These are phyloP conservation scores for Bubalus kerabau DNA, from an alignment of 2,113 vertebrate genomes.

Conservation along the genomic window DNA sequence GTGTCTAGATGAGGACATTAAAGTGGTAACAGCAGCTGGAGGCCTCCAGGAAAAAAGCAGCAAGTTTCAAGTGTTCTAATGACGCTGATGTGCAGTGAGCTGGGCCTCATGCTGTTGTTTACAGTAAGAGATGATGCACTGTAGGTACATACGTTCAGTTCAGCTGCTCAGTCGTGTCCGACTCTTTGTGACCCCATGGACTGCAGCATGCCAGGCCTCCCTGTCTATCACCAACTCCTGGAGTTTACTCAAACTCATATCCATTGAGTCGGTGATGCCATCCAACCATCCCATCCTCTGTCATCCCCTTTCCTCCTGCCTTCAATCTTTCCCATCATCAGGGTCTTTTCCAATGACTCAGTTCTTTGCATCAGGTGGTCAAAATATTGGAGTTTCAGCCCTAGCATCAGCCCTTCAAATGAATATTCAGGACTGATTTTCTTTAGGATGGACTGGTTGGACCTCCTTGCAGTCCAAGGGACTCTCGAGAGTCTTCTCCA, in stretches of 20 bases:
- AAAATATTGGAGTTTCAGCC: not conserved
- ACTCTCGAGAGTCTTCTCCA: not conserved
- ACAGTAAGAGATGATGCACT: conserved; percentile 51
- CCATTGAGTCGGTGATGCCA: not conserved
- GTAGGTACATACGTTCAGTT: not conserved
- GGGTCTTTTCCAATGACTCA: not conserved
- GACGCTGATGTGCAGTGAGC: conserved; percentile 74
- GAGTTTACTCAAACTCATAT: not conserved
- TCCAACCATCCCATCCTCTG: not conserved
- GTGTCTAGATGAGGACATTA: not conserved
- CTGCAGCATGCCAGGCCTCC: not conserved
- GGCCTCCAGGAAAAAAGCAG: conserved; percentile 85
- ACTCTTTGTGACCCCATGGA: not conserved
- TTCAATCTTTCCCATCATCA: not conserved
- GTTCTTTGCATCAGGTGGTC: not conserved
- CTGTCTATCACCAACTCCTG: not conserved
- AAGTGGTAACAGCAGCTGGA: not conserved
- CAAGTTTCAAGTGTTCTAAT: conserved; percentile 80
- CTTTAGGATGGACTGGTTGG: not conserved
- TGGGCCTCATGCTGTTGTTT: conserved; percentile 77
- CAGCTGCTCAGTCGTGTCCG: not conserved
- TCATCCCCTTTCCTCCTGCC: not conserved
- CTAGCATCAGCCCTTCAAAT: not conserved
- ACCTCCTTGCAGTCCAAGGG: not conserved
- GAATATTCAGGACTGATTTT: not conserved